Base-by-base conservation (phyloP, 1,140 invertebrate species). In the Tetragnatha versicolor region DNA sequence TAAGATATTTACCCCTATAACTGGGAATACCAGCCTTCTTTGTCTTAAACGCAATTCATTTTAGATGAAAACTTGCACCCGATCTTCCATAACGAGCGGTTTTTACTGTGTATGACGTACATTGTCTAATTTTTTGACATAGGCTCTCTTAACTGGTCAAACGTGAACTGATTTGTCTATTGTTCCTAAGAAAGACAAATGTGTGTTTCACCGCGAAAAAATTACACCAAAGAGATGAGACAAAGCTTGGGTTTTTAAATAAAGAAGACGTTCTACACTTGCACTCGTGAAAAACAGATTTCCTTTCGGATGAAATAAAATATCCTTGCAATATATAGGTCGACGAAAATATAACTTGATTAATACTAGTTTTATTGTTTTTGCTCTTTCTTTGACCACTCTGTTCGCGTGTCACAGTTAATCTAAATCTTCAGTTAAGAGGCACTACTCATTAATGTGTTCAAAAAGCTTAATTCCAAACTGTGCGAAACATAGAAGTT, bases 121-220 rank as follows among this genome's bases (percentile, higher is more conserved):
- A 68, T 27, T 39, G 27, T 29, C 53, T 75, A 51, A 42, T 75
- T 61, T 75, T 37, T 31, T 66, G 63, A 58, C 47, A 60, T 63
- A 61, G 27, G 39, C 72, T 75, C 72, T 63, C 72, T 63, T 75
- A 75, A 75, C 55, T 75, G 55, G 58, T 75, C 58, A 61, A 29
- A 61, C 39, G 27, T 45, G 45, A 73, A 58, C 37, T 42, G 53
- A 60, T 60, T 73, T 75, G 72, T 37, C 72, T 49, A 31, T 63
- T 20, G 72, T 75, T 63, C 53, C 72, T 63, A 75, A 53, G n/a
- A 49, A 63, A 31, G 49, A 17, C 31, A 47, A 42, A 75, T 45
- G 31, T 35, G 53, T 45, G 72, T 31, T 63, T 45, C n/a, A 75
- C 20, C n/a, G 25, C 14, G 49, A 17, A 10, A 60, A 55, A 29